Conservation (phyloP, 1,140 invertebrate species). For the Thaumatotibia leucotreta region DNA sequence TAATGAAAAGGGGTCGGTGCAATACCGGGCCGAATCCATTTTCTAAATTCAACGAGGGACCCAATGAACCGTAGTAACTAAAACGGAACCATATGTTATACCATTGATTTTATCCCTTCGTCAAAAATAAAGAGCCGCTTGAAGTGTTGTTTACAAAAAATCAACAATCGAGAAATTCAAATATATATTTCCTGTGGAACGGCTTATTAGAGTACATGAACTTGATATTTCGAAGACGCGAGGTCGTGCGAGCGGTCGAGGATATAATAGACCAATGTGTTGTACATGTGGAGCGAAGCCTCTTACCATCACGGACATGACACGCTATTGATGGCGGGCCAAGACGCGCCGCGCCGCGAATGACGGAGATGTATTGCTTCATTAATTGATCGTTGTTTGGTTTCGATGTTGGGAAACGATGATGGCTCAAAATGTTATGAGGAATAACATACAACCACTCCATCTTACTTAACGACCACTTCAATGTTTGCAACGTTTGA, state of each 20-base stretch:
- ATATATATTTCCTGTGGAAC: not conserved
- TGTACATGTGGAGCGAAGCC: not conserved
- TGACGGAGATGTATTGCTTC: constrained; percentile 31
- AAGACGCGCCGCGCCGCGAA: constrained; percentile 18
- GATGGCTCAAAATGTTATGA: not conserved
- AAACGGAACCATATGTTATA: not conserved
- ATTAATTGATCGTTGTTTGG: constrained; percentile 28
- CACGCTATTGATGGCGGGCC: constrained; percentile 27
- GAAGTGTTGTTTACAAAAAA: not conserved
- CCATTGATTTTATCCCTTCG: constrained; percentile 5
- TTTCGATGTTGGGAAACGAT: constrained; percentile 7
- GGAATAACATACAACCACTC: not conserved
- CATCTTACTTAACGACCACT: not conserved
- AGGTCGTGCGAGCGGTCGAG: constrained; percentile 25
- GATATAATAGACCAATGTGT: constrained; percentile 11
- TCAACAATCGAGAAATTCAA: not conserved
- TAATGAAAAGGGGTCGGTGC: not conserved
- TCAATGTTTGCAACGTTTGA: too few relatives aligned
- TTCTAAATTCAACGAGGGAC: not conserved
- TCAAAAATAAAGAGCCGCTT: not conserved
- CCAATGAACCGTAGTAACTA: not conserved
- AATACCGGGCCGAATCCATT: not conserved
- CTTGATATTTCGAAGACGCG: constrained; percentile 2
- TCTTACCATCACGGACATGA: constrained; percentile 5
- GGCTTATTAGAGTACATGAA: not conserved